phyloP scores from a whole-genome alignment of 2,797 vertebrate genomes.

The Eulemur albifrons region DNA sequence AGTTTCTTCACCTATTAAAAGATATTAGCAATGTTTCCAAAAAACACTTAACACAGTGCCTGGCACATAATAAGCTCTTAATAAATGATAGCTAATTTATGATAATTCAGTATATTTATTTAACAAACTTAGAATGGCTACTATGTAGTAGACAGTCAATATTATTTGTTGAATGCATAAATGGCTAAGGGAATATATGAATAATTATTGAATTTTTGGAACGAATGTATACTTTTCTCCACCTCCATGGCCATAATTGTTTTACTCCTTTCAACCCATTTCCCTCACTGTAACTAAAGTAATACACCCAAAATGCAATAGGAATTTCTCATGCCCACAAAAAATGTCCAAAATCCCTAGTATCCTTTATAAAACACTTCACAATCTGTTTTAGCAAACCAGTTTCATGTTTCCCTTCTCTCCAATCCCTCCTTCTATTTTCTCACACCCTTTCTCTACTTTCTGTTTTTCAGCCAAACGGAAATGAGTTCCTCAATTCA shows the following conservation, averaged over 20 bases:
- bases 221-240: background rate
- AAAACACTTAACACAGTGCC: background rate
- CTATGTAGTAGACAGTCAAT: background rate
- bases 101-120: background rate
- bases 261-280: slow-evolving; percentile 21
- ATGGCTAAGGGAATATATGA: background rate
- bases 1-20: background rate
- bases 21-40: background rate
- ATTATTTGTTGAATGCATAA: background rate
- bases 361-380: background rate
- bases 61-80: background rate
- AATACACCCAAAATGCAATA: background rate
- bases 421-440: background rate
- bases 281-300: background rate
- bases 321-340: background rate
- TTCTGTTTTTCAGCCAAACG: background rate
- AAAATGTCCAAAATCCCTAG: background rate
- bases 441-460: background rate
- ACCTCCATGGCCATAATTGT: background rate
- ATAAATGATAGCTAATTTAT: slow-evolving; percentile 24
- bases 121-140: background rate
- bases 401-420: background rate
- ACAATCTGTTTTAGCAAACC: background rate
- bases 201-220: background rate
- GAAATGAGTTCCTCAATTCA: background rate